Conservation (phyloP, 2,113 vertebrate genomes). For the Atrichornis clamosus region DNA sequence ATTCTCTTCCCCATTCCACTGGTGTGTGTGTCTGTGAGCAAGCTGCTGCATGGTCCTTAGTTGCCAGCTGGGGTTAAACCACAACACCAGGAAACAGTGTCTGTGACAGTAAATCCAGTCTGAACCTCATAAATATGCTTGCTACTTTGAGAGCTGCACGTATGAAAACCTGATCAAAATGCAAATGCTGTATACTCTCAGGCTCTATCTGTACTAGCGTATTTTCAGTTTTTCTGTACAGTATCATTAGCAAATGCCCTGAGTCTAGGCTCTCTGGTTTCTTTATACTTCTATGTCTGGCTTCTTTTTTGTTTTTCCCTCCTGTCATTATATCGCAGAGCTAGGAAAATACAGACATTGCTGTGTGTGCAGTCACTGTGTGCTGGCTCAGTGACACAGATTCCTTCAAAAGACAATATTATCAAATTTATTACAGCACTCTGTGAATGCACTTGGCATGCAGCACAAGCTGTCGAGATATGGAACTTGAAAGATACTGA, state of each 20-base stretch:
- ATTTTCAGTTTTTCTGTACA: neutral
- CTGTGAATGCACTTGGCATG: neutral
- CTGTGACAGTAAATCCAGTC: neutral
- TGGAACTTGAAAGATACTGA: neutral
- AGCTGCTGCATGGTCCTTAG: neutral
- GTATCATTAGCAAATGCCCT: neutral
- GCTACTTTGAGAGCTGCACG: neutral
- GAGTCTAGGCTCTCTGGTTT: neutral
- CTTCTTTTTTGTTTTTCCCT: neutral
- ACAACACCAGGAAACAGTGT: neutral
- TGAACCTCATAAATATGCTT: neutral
- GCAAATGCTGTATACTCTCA: neutral
- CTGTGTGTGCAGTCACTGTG: neutral
- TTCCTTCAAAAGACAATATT: neutral
- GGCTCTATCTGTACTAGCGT: neutral
- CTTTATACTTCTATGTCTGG: neutral
- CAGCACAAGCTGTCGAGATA: neutral
- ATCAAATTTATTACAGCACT: neutral
- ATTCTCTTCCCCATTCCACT: neutral
- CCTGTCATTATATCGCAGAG: neutral
- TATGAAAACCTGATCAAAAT: neutral
- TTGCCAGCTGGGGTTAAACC: neutral
- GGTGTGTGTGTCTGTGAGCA: neutral
- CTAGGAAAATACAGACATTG: neutral
- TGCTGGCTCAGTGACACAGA: neutral